Base-by-base conservation (phyloP, 2,888 invertebrate species). In the Morinoia aosen region DNA sequence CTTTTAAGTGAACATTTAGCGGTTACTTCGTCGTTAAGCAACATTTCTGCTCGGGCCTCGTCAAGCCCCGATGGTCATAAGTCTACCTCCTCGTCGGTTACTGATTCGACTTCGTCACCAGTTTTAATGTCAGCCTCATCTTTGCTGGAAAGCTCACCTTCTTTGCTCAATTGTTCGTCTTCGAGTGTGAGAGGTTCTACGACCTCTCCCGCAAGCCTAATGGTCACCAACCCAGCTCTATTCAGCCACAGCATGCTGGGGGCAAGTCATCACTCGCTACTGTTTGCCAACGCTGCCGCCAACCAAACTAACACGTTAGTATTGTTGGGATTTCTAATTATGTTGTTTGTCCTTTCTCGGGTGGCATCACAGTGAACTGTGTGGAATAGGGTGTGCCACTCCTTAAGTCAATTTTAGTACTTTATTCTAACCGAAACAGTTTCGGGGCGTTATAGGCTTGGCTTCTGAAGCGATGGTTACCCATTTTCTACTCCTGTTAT, bases 191-290 rank as follows among this genome's bases (percentile, higher is more conserved):
- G 76, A 76, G 76, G 76, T 76, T 48, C 96, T 56, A 95, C 96
- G 88, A 95, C 96, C n/a, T 96, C 96, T 48, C 96, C 96, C 11
- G 96, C 95, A 39, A 96, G 96, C 91, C 96, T 96, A 40, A 96
- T 96, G 96, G 96, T 95, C 94, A 96, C 96, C 94, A 96, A 96
- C 94, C 96, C 96, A 64, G 96, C 96, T 61, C 96, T 96, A 88
- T 96, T 96, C 96, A 96, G 96, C 90, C 96, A 96, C 95, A 96
- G 96, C 61, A 96, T 96, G 96, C 96, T 96, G 48, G 95, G 95
- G 91, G 95, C 95, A n/a, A 95, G 57, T 48, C 95, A 95, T 58
- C 95, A 95, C 64, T 61, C 58, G 14, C 95, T 95, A 8, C 64
- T 95, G 61, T 58, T 95, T 95, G 95, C 95, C 48, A 95, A 95